Evolutionary conservation across 2,888 invertebrate species (phyloP).

Genomic region (Poecilobothrus nobilitatus): DNA sequence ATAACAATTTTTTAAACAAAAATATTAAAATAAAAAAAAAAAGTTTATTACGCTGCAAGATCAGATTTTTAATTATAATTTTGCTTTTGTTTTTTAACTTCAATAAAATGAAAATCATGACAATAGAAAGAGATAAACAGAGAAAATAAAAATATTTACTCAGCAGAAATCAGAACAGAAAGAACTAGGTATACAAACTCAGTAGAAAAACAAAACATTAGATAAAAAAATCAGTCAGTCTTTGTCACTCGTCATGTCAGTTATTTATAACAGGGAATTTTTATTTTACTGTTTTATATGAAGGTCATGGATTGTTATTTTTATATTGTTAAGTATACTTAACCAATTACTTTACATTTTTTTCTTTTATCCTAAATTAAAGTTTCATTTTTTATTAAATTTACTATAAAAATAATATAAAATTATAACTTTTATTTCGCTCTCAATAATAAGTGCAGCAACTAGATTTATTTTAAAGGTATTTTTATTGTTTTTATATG

Average conservation of each 20-base stretch:
- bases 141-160: neutral
- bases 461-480: no score
- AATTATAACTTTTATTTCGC: neutral
- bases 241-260: neutral
- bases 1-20: neutral
- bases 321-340: neutral
- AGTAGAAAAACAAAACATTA: no score
- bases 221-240: no score
- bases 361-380: no score
- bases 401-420: neutral
- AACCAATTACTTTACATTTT: no score
- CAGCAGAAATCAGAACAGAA: no score
- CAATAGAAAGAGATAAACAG: neutral
- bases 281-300: neutral
- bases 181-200: no score
- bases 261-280: no score
- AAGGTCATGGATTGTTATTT: constrained; percentile 1
- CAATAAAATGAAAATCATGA: neutral
- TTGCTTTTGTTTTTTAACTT: neutral
- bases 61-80: neutral
- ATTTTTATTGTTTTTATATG: no score
- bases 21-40: neutral
- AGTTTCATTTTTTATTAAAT: neutral
- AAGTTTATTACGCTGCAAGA: neutral
- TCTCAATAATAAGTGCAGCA: no score